Base-by-base conservation (phyloP, 1,140 invertebrate species). In the Phortica variegata region DNA sequence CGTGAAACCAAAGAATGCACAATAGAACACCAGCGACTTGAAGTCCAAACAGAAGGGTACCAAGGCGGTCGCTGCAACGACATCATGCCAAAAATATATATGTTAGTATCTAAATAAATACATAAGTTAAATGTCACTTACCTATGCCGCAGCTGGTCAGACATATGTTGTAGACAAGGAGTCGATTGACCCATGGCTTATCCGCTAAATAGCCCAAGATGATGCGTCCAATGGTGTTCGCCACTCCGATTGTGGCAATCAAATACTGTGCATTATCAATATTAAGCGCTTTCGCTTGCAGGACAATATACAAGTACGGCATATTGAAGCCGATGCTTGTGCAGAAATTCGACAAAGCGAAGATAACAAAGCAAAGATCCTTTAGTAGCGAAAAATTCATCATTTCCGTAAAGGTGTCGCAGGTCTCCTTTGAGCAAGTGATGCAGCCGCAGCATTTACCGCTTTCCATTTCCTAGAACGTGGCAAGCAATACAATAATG, bases 271-370 rank as follows among this genome's bases (percentile, higher is more conserved):
- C 75, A 54, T 81, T 72, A 2, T 76, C 54, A 10, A 92, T 80
- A 1, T 78, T 77, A 36, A 85, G 58, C 7, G 81, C 72, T 43
- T 84, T 77, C 3, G 87, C 85, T 76, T 85, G 82, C 36, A 85
- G 79, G 49, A 85, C 84, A 32, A 91, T 82, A 76, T 89, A 92
- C 54, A 97, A 81, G 79, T 95, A 91, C 44, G 95, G 95, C 61
- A 96, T 86, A 76, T 97, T 95, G 80, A 96, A 98, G 23, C 95
- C 95, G 58, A 98, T 90, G 70, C 90, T 95, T 6, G 94, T 98
- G 62, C 93, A 86, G 73, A 98, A 95, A 77, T 98, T 98, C 18
- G 93, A 97, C 21, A 93, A 47, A 16, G 87, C 86, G 77, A 97
- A 98, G 41, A 97, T 77, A 44, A 98, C 80, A 73, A 97, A 98